phyloP scores from a whole-genome alignment of 2,797 vertebrate genomes.

The Platalea minor region DNA sequence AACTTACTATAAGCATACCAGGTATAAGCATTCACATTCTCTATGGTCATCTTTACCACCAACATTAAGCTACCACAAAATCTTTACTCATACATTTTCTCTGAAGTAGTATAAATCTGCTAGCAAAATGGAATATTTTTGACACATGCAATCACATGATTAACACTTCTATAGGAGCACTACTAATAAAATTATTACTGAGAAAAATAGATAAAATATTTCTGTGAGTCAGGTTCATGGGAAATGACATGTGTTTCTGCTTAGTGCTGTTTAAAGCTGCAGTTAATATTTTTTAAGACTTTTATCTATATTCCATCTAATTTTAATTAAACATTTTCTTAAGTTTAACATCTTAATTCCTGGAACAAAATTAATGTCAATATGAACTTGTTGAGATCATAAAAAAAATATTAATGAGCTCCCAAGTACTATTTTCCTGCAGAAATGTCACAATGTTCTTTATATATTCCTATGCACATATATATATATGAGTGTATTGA shows the following conservation, averaged over 20 bases:
- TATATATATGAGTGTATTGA: background rate
- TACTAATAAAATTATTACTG: slow-evolving; percentile 15
- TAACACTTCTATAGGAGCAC: slow-evolving; percentile 32
- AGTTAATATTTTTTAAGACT: background rate
- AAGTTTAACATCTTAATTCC: background rate
- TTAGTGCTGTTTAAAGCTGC: background rate
- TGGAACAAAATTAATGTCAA: background rate
- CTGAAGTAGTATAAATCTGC: background rate
- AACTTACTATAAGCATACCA: background rate
- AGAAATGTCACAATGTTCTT: background rate
- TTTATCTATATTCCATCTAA: background rate
- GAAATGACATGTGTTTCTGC: background rate
- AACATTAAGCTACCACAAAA: background rate
- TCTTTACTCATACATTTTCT: slow-evolving; percentile 14
- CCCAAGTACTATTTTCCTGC: background rate
- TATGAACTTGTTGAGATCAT: background rate
- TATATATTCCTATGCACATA: background rate
- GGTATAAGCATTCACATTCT: background rate
- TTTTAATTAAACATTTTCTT: background rate
- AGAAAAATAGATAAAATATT: slow-evolving; percentile 37
- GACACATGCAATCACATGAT: slow-evolving; percentile 1
- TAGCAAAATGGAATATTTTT: slow-evolving; percentile 28
- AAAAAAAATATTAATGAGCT: background rate
- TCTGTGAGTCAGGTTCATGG: slow-evolving; percentile 7
- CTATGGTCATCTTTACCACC: background rate